A percentile compares a stretch with the other conserved stretches of the same genome.
Conservation (phyloP, 1,140 invertebrate species). For the Lordiphosa stackelbergi region DNA sequence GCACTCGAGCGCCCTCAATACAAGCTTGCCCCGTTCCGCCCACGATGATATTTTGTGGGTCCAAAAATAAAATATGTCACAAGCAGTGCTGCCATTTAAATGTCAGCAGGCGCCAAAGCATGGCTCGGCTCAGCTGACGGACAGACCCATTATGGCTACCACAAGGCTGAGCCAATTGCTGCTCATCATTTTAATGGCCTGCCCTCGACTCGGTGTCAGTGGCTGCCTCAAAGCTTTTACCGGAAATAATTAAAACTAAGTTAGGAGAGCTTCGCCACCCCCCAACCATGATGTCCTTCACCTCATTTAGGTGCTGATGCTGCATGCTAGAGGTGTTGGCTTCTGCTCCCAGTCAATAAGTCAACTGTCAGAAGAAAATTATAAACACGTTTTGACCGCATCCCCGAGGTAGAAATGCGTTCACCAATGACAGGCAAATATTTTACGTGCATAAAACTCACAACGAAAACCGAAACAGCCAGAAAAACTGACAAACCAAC, state of each 20-base stretch:
- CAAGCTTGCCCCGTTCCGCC: conserved; percentile 12
- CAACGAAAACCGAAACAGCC: conserved; percentile 3
- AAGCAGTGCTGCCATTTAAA: conserved; percentile 43
- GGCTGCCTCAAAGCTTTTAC: conserved; percentile 11
- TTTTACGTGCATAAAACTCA: conserved; percentile 58
- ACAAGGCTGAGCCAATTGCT: conserved; percentile 30
- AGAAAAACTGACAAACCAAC: background rate
- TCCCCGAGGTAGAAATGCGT: conserved; percentile 2
- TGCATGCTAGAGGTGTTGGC: conserved; percentile 1
- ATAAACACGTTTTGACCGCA: conserved; percentile 55
- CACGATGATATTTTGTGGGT: conserved; percentile 43
- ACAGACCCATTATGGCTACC: conserved; percentile 26
- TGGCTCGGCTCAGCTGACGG: conserved; percentile 15
- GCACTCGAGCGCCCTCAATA: conserved; percentile 61
- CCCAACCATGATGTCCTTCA: conserved; percentile 4
- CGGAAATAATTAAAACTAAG: conserved; percentile 47
- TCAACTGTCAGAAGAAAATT: conserved; percentile 38
- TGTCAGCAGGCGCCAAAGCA: conserved; percentile 13
- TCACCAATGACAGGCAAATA: conserved; percentile 63
- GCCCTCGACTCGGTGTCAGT: conserved; percentile 3
- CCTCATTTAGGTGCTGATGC: conserved; percentile 5
- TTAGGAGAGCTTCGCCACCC: conserved; percentile 1
- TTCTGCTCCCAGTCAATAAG: conserved; percentile 18
- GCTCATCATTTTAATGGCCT: conserved; percentile 45
- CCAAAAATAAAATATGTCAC: conserved; percentile 61